phyloP scores from a whole-genome alignment of 2,113 vertebrate genomes.

The Chlorocebus sabaeus region DNA sequence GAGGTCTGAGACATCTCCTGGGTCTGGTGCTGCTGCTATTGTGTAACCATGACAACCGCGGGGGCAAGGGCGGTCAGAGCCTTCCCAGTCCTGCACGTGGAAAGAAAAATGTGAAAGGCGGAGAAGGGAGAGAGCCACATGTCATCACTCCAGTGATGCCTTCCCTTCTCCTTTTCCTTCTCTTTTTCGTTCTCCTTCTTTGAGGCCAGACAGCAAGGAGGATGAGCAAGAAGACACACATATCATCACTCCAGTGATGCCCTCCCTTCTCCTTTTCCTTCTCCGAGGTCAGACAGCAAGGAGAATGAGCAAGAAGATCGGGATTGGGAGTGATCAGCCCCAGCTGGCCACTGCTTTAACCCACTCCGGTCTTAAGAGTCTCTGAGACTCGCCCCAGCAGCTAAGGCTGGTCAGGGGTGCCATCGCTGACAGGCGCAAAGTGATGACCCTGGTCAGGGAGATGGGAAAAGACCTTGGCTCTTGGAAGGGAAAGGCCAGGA shows the following conservation, averaged over 20 bases:
- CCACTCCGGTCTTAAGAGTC: background rate
- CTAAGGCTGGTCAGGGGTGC: background rate
- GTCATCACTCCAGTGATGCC: conserved; percentile 56
- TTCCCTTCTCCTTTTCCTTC: background rate
- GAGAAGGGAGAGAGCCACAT: background rate
- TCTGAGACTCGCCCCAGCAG: background rate
- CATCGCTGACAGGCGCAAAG: background rate
- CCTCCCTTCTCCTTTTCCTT: background rate
- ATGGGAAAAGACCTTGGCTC: conserved; percentile 46
- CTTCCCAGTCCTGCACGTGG: conserved; percentile 5
- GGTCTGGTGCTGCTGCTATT: background rate
- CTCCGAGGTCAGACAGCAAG: background rate
- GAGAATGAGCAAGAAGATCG: background rate
- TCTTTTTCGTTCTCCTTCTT: background rate
- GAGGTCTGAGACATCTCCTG: background rate
- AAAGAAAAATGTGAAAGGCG: conserved; percentile 48
- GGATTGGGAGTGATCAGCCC: background rate
- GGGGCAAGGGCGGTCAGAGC: background rate
- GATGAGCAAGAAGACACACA: background rate
- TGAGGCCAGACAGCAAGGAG: background rate
- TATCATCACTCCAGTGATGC: conserved; percentile 57
- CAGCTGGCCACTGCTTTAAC: background rate
- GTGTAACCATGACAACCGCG: conserved; percentile 59
- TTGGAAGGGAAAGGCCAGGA: conserved; percentile 56
- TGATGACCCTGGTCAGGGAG: conserved; percentile 15